A percentile compares a stretch with the other conserved stretches of the same genome.
These are phyloP conservation scores for Tyto alba DNA, from an alignment of 2,113 vertebrate genomes.

Conservation along the genomic window DNA sequence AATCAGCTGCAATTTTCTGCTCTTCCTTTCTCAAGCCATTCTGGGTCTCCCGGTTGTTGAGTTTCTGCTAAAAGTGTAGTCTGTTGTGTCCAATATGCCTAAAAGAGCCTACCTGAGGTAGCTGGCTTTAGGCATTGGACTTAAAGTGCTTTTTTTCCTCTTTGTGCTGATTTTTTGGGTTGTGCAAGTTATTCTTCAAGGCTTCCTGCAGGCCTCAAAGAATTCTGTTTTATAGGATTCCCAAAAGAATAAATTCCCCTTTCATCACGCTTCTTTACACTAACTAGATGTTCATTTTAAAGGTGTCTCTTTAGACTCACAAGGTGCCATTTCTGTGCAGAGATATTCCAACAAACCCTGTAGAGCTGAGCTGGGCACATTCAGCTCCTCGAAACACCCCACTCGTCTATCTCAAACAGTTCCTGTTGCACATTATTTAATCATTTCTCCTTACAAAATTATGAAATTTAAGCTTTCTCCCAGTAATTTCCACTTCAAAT, in stretches of 20 bases:
- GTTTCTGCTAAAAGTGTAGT: background rate
- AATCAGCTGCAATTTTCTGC: background rate
- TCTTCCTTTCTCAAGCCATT: background rate
- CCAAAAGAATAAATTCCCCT: background rate
- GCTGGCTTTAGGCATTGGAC: background rate
- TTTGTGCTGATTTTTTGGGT: background rate
- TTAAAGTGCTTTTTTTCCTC: background rate
- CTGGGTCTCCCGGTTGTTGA: background rate
- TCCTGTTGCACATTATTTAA: background rate
- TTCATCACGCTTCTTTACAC: background rate
- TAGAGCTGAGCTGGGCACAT: background rate
- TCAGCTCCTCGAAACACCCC: background rate
- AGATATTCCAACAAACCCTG: background rate
- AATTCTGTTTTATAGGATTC: background rate
- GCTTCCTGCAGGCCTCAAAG: background rate
- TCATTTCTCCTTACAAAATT: background rate
- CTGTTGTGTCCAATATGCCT: background rate
- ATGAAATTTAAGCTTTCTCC: background rate
- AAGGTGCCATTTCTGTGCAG: background rate
- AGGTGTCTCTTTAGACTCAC: background rate
- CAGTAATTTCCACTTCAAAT: accelerated
- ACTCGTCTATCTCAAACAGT: accelerated
- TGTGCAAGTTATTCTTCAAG: background rate
- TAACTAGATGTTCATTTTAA: background rate
- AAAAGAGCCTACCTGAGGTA: background rate